Base-by-base conservation (phyloP, 2,113 vertebrate genomes). In the Dissostichus mawsoni region DNA sequence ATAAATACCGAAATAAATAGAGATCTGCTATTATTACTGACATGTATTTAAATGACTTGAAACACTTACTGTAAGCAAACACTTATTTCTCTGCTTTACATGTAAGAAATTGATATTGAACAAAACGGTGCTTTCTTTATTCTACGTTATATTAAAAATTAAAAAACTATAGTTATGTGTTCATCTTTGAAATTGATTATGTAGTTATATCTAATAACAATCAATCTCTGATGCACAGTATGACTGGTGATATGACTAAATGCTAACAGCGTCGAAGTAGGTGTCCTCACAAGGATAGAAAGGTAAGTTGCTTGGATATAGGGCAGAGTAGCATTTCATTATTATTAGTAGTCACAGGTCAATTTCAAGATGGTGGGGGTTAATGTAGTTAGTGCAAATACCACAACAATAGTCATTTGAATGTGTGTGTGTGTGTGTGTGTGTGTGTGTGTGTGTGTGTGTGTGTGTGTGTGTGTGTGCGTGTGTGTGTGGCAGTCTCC, bases 401-500 rank as follows among this genome's bases (percentile, higher is more conserved):
- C 7, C 20, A 11, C 8, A 55, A 55, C 47, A 16, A 63, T 0
- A 69, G 69, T 52, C 4, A 75, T 14, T 50, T 76, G 18, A 36
- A 17, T 50, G 29, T 66, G 53, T 52, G 53, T 66, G 51, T 29
- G 25, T 50, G 72, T 44, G 44, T 1, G 69, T 50, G 68, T 44
- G 44, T 1, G 69, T 50, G 72, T 44, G 44, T 1, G 69, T 50
- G 72, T 44, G 44, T 1, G 69, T 50, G 72, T 44, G 44, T 1
- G 69, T 50, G 72, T 44, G 44, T 1, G 69, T 29, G 29, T 4
- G 29, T 65, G 44, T 66, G 45, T 58, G 75, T 33, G 72, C 18
- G 63, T 67, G 51, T 57, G 41, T 50, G 72, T 44, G 44, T 1
- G 69, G 12, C 62, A 67, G 80, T 87, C 74, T 87, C 68, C 44